A percentile compares a stretch with the other conserved stretches of the same genome.
These are phyloP conservation scores for Physella acuta DNA, from an alignment of 1,140 invertebrate genomes.

Conservation along the genomic window DNA sequence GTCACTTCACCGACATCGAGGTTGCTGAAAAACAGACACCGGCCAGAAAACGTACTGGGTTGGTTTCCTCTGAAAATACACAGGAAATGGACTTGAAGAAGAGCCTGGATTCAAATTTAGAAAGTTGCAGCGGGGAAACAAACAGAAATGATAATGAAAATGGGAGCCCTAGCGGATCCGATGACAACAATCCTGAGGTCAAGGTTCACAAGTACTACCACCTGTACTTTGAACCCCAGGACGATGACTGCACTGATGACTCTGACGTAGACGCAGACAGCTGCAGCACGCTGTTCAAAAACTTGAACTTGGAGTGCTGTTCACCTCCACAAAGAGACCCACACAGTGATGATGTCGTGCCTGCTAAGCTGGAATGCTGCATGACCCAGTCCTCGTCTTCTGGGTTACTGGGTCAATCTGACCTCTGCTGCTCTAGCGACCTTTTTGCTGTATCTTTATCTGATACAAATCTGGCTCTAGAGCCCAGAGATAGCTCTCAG, in stretches of 20 bases:
- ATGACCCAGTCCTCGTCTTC: too few species aligned
- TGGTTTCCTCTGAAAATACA: neutral
- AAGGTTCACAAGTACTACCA: too few species aligned
- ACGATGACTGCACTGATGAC: too few species aligned
- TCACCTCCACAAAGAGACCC: too few species aligned
- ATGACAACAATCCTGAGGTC: neutral
- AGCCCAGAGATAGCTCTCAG: too few species aligned
- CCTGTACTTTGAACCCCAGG: too few species aligned
- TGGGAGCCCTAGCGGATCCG: neutral
- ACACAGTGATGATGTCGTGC: too few species aligned
- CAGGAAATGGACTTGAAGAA: neutral
- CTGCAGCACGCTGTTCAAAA: too few species aligned
- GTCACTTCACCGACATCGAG: neutral
- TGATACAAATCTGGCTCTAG: too few species aligned
- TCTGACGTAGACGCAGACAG: too few species aligned
- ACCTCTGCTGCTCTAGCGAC: slow-evolving; percentile 10
- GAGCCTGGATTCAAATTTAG: neutral
- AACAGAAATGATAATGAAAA: neutral
- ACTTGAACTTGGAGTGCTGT: too few species aligned
- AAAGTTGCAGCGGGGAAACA: neutral
- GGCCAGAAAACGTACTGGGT: neutral
- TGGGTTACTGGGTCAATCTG: slow-evolving; percentile 11
- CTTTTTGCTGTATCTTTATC: slow-evolving; percentile 12
- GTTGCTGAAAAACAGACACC: neutral
- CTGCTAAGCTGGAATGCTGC: too few species aligned